Conservation (phyloP, 2,888 invertebrate species). For the Orchestes rusci region DNA sequence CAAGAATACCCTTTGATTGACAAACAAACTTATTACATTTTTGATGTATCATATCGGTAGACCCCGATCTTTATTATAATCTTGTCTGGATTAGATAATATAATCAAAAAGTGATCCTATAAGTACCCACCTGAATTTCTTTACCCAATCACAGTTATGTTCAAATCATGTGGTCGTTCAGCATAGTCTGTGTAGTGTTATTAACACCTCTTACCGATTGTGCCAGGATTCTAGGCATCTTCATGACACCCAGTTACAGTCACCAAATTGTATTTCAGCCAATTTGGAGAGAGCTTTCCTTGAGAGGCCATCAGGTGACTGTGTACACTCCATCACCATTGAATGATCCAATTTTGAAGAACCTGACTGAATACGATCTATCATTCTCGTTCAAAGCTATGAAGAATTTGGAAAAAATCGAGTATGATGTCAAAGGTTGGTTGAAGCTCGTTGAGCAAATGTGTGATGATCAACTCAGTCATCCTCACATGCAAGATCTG, state of each 20-base stretch:
- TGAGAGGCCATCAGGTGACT: conserved; percentile 46
- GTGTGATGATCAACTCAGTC: conserved; percentile 25
- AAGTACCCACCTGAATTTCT: too few species aligned
- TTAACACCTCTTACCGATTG: conserved; percentile 9
- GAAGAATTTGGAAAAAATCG: conserved; percentile 4
- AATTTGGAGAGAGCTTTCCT: conserved; percentile 44
- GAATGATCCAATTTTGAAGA: conserved; percentile 33
- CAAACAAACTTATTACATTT: too few species aligned
- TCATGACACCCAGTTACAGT: conserved; percentile 45
- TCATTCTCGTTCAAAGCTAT: conserved; percentile 19
- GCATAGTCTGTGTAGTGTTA: too few species aligned
- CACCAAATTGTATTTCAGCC: conserved; percentile 46
- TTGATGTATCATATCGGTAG: too few species aligned
- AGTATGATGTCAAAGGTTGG: conserved; percentile 21
- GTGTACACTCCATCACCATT: conserved; percentile 44
- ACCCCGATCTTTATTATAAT: too few species aligned
- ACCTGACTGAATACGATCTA: conserved; percentile 40
- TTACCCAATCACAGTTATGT: too few species aligned
- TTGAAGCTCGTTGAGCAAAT: conserved; percentile 17
- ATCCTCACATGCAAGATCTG: conserved; percentile 32
- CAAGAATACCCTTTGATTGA: too few species aligned
- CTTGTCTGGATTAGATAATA: too few species aligned
- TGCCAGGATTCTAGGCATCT: conserved; percentile 43
- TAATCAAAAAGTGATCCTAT: too few species aligned
- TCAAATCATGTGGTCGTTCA: too few species aligned